A percentile compares a stretch with the other conserved stretches of the same genome.
Evolutionary conservation across 2,888 invertebrate species (phyloP).

Genomic region (Flexamia atlantica): DNA sequence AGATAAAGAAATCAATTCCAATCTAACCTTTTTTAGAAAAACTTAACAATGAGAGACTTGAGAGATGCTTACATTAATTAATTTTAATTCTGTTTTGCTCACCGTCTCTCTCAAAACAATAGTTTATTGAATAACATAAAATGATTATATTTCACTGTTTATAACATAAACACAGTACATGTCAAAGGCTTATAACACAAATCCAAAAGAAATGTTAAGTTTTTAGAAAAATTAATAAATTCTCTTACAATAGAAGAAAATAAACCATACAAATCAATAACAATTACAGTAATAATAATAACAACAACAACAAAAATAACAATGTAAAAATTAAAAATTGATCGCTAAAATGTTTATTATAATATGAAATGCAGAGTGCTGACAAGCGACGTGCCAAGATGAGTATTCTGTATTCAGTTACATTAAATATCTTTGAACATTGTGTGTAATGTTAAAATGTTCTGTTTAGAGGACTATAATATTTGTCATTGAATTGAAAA

Average conservation of each 20-base stretch:
- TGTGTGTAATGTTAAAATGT: conserved; percentile 2
- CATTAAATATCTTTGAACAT: not conserved
- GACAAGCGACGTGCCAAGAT: not conserved
- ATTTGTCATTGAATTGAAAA: conserved; percentile 7
- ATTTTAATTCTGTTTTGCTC: not conserved
- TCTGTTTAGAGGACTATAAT: not conserved
- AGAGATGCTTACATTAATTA: not conserved
- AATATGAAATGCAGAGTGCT: conserved; percentile 30
- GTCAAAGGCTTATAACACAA: not conserved
- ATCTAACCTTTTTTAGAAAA: not conserved
- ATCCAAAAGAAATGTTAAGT: not conserved
- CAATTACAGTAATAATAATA: not conserved
- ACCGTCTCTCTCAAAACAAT: conserved; percentile 1
- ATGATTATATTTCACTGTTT: no score
- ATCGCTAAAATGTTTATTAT: not conserved
- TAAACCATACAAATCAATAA: not conserved
- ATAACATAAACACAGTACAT: no score
- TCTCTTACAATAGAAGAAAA: not conserved
- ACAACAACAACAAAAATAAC: not conserved
- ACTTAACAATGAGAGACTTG: no score
- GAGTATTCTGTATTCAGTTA: conserved; percentile 22
- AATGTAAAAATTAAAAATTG: not conserved
- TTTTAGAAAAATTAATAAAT: not conserved
- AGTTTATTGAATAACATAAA: not conserved
- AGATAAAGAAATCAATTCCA: not conserved